Base-by-base conservation (phyloP, 2,888 invertebrate species). In the Xylota segnis region DNA sequence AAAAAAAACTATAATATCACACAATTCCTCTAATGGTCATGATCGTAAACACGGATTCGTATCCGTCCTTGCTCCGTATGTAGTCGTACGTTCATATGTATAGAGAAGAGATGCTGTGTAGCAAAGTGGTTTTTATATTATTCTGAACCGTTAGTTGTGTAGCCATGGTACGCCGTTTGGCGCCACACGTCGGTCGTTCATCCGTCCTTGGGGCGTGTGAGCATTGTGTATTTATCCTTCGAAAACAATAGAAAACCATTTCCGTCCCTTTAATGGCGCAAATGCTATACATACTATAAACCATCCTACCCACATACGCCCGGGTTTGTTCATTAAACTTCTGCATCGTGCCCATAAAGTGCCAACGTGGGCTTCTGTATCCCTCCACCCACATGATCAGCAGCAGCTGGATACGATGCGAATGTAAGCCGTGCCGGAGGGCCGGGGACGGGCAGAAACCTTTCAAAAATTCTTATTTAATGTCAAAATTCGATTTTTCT, bases 161-260 rank as follows among this genome's bases (percentile, higher is more conserved):
- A 23, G 23, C 23, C 3, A 23, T 34, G 18, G 9, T 18, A n/a
- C 59, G 16, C 29, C 10, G 61, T 14, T 50, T 23, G 18, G 56
- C 23, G 18, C 43, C 27, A 70, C 27, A 70, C 78, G 40, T 27
- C 23, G 59, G 71, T 65, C 52, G 68, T 45, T 71, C 70, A 74
- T 59, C 59, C 61, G 63, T 58, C 75, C 68, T 63, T 50, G 40
- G 56, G 68, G 23, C 40, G 50, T 63, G 65, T 56, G 66, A 78
- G 70, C 81, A 71, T 75, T 81, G 71, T 81, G 58, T 79, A 78
- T 79, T 75, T 84, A 79, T 84, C 74, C 79, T 65, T 79, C 79
- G 81, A 58, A 84, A 84, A 84, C 79, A 81, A 84, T 81, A 76
- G 81, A 71, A 84, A 76, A 81, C 65, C 81, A 76, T 84, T 84